Base-by-base conservation (phyloP, 1,140 invertebrate species). In the Pomacea maculata region DNA sequence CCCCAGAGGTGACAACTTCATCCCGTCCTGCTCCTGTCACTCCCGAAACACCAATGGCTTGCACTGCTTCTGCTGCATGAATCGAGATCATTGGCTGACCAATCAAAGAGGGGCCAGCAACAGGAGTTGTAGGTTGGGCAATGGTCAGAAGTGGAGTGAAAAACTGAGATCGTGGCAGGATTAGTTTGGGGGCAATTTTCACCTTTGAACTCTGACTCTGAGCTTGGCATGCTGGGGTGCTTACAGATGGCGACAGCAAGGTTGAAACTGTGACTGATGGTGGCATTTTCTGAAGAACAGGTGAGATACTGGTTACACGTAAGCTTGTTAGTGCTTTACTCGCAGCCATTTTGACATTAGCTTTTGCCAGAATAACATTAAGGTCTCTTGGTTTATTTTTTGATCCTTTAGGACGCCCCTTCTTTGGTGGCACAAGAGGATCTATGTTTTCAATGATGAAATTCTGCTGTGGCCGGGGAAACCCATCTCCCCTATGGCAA, bases 371-470 rank as follows among this genome's bases (percentile, higher is more conserved):
- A 45, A 84, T 78, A 55, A 84, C 52, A 61, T 84, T 80, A 17
- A 80, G 70, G 63, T 85, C 81, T 65, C 85, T 87, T 57, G 84
- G 85, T 78, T 83, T 83, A 76, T 88, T 88, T 81, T 87, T 88
- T n/a, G 87, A 86, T 17, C 87, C 87, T 82, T 88, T 87, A 3
- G 87, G 87, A 79, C 87, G 82, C 12, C 87, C 87, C 72, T 88
- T 83, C 76, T 87, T 85, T 12, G 84, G 86, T 8, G 76, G 78
- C 2, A 80, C 25, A 11, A 79, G 71, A 14, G 79, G 79, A 55
- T 79, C 73, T 12, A 79, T 75, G 61, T 78, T 83, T 21, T 83
- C 79, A 67, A 79, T 79, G 73, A 75, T 79, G 75, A 81, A 67
- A 54, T 67, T 81, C 65, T 77, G 57, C 65, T 83, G 79, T 15